Percentiles rank a stretch among this genome's conserved stretches.
phyloP scores from a whole-genome alignment of 2,888 invertebrate genomes.

The Lydus trimaculatus region DNA sequence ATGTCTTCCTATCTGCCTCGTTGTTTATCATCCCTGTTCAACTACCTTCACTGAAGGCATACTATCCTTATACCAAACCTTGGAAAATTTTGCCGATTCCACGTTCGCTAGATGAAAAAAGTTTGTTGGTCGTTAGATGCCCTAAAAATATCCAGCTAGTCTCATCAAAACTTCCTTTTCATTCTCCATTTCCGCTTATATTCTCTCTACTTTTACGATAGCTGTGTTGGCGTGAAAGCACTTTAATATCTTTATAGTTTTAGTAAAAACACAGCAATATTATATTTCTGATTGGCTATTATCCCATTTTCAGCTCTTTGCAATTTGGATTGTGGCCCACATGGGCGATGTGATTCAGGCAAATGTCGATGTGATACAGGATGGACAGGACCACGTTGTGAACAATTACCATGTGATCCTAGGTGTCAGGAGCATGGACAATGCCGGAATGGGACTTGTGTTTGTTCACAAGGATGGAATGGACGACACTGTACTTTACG shows the following conservation, averaged over 20 bases:
- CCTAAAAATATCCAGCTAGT: constrained; percentile 23
- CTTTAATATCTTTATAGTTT: constrained; percentile 24
- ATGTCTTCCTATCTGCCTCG: neutral
- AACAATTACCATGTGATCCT: constrained; percentile 88
- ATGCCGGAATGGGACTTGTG: constrained; percentile 97
- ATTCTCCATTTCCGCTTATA: neutral
- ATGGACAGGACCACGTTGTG: constrained; percentile 93
- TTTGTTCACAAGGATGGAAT: constrained; percentile 98
- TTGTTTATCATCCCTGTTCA: constrained; percentile 7
- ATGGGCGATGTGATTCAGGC: constrained; percentile 93
- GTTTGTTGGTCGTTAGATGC: constrained; percentile 20
- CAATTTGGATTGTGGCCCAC: constrained; percentile 90
- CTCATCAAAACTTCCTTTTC: constrained; percentile 2
- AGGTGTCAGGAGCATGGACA: constrained; percentile 95
- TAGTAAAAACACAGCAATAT: neutral
- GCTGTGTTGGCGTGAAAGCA: constrained; percentile 12
- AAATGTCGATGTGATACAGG: constrained; percentile 91
- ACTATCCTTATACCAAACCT: constrained; percentile 14
- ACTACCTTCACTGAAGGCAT: neutral
- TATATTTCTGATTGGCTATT: constrained; percentile 4
- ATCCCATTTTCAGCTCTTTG: constrained; percentile 75
- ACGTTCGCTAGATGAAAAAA: constrained; percentile 23
- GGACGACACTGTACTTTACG: constrained; percentile 96
- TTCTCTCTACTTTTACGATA: constrained; percentile 20
- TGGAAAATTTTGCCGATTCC: neutral